Base-by-base conservation (phyloP, 1,140 invertebrate genomes). In the Drosophila burlai region DNA sequence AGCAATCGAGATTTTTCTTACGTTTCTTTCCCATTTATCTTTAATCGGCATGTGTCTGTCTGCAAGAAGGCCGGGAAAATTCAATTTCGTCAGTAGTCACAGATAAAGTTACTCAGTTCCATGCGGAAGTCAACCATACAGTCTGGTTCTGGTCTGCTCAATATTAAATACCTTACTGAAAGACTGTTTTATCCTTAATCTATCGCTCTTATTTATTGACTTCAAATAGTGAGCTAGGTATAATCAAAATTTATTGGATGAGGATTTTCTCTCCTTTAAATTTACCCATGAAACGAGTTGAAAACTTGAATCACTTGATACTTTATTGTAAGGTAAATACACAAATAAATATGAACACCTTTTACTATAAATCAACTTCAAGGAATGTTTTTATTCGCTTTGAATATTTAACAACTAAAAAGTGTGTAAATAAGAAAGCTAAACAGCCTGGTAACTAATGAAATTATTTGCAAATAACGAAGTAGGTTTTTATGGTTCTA, bases 1-100 rank as follows among this genome's bases (percentile, higher is more conserved):
- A 78, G 50, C 50, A 52, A 57, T 57, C 57, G 26, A 34, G 31
- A 43, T 75, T 42, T 58, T 24, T 21, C 42, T 67, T 61, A 31
- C 38, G 2, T 11, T 54, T 60, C 45, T 77, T 45, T 43, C 54
- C 59, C 66, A 54, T 77, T 76, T 77, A 60, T 49, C 57, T 76
- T 47, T 49, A 68, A 76, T 60, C 38, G 24, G 40, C 45, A 65
- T 42, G 55, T 31, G 29, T 31, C 54, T 21, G 34, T 31, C 54
- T 21, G 34, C 11, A 42, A 49, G 60, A 76, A 76, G 72, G 71
- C 52, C 63, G 21, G 21, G 21, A 45, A 45, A 62, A 65, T 16
- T 65, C 40, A 62, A 63, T 66, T 45, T 40, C 15, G 40, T 36
- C 34, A n/a, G 29, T 7, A n/a, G 21, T 31, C 57, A n/a, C 31